Base-by-base conservation (phyloP, 2,113 vertebrate species). In the Laterallus jamaicensis region DNA sequence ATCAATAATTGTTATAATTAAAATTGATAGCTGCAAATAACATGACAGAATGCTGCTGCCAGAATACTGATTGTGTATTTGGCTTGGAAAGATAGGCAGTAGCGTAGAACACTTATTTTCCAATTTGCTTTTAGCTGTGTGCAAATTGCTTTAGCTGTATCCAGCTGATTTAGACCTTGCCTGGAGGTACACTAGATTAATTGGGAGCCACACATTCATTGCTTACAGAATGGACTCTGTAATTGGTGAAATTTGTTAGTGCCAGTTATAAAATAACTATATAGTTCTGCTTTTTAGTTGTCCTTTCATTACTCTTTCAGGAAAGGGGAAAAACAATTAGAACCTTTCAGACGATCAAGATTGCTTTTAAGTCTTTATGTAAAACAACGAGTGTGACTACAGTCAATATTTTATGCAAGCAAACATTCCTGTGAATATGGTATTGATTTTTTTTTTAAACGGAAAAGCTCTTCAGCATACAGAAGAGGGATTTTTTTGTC, bases 1-100 rank as follows among this genome's bases (percentile, higher is more conserved):
- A 98, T 98, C 98, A 97, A 98, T 98, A 98, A 98, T 98, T 98
- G 98, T 98, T 98, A 98, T 98, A 98, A 98, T 98, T 98, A 98
- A 98, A 98, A 98, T 98, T 98, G 98, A 98, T 98, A 98, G 98
- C 97, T 97, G 95, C 98, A 98, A 98, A 98, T 98, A 98, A 98
- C 97, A 97, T 98, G 98, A 98, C 96, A 95, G 96, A 98, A 91
- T 95, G 92, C 96, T 94, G 93, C 97, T 98, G 98, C 97, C 98
- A 98, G 98, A 98, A 98, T 98, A 97, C 97, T 98, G 97, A 98
- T 98, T 98, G 98, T 97, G 93, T 98, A 98, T 97, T 98, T 98
- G 98, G 97, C 98, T 98, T 97, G 95, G 95, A 97, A 98, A 98
- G 97, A 98, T 98, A 98, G 97, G 97, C 98, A 98, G 97, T 97